A percentile compares a stretch with the other conserved stretches of the same genome.
These are phyloP conservation scores for Tretioscincus oriximinensis DNA, from an alignment of 2,113 vertebrate genomes.

Conservation along the genomic window DNA sequence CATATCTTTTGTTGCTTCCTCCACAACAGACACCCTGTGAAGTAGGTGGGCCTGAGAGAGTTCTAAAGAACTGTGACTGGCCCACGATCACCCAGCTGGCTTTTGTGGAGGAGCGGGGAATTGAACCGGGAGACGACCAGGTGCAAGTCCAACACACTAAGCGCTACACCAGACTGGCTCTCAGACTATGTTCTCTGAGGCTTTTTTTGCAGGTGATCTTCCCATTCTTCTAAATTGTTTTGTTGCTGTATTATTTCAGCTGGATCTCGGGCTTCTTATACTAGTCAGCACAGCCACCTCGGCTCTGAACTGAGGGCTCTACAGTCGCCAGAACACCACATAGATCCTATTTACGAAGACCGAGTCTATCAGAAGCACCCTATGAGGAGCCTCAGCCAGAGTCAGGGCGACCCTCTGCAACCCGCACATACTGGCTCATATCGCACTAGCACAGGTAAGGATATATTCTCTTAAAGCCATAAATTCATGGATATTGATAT, in stretches of 20 bases:
- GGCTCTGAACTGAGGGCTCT: slow-evolving; percentile 92
- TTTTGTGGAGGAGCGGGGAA: too few species aligned
- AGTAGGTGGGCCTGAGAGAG: too few species aligned
- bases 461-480: slow-evolving; percentile 19
- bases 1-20: too few species aligned
- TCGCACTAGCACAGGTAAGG: slow-evolving; percentile 93
- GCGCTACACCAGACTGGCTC: too few species aligned
- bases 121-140: too few species aligned
- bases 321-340: slow-evolving; percentile 95
- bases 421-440: slow-evolving; percentile 85
- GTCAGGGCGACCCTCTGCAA: slow-evolving; percentile 89
- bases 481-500: slow-evolving; percentile 14
- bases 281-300: slow-evolving; percentile 94
- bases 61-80: too few species aligned
- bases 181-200: too few species aligned
- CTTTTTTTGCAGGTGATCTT: neutral
- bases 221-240: neutral
- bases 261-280: slow-evolving; percentile 94
- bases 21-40: too few species aligned
- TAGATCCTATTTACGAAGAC: slow-evolving; percentile 98
- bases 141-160: too few species aligned
- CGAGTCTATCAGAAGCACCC: slow-evolving; percentile 95
- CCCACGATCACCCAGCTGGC: too few species aligned
- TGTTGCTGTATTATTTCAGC: slow-evolving; percentile 56
- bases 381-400: slow-evolving; percentile 97